Conservation (phyloP, 2,888 invertebrate genomes). For the Acanthopleura granulata region DNA sequence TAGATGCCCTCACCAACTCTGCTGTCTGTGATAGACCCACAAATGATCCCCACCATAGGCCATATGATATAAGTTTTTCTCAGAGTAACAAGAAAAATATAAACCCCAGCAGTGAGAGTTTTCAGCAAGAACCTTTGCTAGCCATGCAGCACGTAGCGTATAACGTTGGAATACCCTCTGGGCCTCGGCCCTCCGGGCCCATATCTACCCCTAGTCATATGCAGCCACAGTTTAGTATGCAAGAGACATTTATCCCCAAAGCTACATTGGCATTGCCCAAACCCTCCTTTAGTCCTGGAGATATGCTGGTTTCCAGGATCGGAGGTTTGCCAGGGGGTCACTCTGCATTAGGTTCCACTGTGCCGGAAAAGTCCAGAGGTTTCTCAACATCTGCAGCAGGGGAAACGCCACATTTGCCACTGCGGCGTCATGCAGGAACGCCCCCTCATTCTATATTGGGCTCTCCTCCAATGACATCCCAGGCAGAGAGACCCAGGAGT, state of each 20-base stretch:
- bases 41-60: neutral
- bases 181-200: neutral
- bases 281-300: neutral
- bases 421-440: neutral
- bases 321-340: neutral
- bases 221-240: conserved; percentile 11
- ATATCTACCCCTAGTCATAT: conserved; percentile 13
- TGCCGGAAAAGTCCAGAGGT: neutral
- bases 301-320: neutral
- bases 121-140: neutral
- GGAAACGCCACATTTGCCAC: neutral
- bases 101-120: neutral
- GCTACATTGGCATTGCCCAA: neutral
- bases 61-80: neutral
- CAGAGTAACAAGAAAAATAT: neutral
- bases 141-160: conserved; percentile 17
- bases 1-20: neutral
- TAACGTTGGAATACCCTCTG: conserved; percentile 11
- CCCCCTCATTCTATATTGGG: neutral
- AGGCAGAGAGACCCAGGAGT: neutral
- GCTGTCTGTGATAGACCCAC: conserved; percentile 12
- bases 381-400: neutral
- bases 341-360: neutral
- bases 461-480: neutral
- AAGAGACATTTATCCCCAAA: neutral